phyloP scores from a whole-genome alignment of 2,797 vertebrate species.

The Anguilla megastoma region DNA sequence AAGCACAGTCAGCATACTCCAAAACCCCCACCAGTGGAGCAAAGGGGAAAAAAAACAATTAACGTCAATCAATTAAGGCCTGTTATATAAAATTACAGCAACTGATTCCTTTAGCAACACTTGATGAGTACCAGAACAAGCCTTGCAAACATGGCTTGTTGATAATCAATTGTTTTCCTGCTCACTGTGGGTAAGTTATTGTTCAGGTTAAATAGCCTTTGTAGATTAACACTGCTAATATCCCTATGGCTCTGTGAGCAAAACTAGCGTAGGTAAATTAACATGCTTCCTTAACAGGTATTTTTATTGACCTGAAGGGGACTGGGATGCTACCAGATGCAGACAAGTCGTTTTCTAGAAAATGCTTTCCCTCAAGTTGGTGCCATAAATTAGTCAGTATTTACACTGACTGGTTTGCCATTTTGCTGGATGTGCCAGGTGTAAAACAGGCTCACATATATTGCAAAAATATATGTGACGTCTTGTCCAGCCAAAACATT shows the following conservation, averaged over 20 bases:
- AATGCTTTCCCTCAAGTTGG: neutral
- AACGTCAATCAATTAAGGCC: neutral
- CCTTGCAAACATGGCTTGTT: neutral
- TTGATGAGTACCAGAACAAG: neutral
- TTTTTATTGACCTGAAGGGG: neutral
- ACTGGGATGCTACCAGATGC: neutral
- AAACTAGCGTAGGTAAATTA: neutral
- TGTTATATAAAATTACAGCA: neutral
- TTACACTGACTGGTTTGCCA: neutral
- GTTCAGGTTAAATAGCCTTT: neutral
- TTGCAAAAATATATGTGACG: neutral
- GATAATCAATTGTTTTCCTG: neutral
- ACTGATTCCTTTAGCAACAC: neutral
- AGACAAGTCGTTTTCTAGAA: neutral
- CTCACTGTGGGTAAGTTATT: neutral
- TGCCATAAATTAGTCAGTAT: neutral
- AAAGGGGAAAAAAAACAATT: neutral
- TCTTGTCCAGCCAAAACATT: neutral
- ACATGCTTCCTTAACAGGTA: neutral
- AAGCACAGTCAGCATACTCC: neutral
- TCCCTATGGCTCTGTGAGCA: neutral
- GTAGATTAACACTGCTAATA: neutral
- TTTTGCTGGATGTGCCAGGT: neutral
- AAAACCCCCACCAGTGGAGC: neutral
- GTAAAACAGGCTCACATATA: neutral